phyloP scores from a whole-genome alignment of 2,888 invertebrate species.

The Bugula neritina region DNA sequence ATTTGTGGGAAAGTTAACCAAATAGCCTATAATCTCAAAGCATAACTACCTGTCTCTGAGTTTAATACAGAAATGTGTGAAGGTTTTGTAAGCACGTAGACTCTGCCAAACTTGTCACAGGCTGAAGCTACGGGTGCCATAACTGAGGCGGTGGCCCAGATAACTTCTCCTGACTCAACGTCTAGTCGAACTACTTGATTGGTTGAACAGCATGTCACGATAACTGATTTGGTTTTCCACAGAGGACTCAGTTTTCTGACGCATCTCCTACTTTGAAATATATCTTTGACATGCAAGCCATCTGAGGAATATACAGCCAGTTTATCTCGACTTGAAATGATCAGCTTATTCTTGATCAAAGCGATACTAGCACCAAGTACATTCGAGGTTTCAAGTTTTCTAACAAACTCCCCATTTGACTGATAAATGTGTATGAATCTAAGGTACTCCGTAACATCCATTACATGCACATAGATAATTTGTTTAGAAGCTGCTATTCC shows the following conservation, averaged over 20 bases:
- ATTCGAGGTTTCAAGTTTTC: neutral
- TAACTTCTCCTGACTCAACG: neutral
- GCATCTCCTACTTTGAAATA: neutral
- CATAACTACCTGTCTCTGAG: slow-evolving; percentile 6
- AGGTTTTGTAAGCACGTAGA: neutral
- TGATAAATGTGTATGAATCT: neutral
- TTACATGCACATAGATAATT: neutral
- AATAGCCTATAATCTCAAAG: too few relatives aligned
- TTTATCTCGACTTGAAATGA: slow-evolving; percentile 15
- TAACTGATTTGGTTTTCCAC: neutral
- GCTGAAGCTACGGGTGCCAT: neutral
- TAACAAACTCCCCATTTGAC: neutral
- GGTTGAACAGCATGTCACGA: neutral
- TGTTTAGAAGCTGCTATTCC: slow-evolving; percentile 1
- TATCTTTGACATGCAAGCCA: slow-evolving; percentile 5
- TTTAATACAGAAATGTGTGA: neutral
- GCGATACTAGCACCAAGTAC: slow-evolving; percentile 9
- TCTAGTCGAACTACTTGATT: neutral
- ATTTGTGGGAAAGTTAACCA: too few relatives aligned
- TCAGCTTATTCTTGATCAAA: neutral
- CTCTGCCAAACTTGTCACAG: slow-evolving; percentile 2
- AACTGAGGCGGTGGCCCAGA: neutral
- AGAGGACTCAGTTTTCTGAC: neutral
- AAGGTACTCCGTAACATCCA: slow-evolving; percentile 9
- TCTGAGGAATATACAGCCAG: neutral